Percentiles rank a stretch among this genome's conserved stretches.
phyloP scores from a whole-genome alignment of 2,888 invertebrate genomes.

The Gonocerus acuteangulatus region DNA sequence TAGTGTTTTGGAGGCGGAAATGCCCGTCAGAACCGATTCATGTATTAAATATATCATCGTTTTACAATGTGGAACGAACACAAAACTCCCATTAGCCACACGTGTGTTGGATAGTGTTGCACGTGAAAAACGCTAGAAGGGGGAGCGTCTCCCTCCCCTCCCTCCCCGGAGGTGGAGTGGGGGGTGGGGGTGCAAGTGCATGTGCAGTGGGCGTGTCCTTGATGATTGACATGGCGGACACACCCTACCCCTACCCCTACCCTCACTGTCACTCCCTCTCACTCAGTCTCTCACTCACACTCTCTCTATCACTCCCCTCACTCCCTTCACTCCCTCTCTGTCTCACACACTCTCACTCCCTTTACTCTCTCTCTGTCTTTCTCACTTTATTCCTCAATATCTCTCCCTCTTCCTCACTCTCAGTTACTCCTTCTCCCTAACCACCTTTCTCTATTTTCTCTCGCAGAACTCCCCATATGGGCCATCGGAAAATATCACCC shows the following conservation, averaged over 20 bases:
- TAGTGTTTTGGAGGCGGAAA: no score
- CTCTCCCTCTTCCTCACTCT: background rate
- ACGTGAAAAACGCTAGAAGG: no score
- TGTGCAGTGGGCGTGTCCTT: slow-evolving; percentile 30
- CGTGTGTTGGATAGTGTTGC: no score
- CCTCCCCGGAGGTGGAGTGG: background rate
- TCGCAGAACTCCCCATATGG: no score
- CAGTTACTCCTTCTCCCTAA: background rate
- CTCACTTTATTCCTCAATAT: background rate
- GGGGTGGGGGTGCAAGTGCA: slow-evolving; percentile 32
- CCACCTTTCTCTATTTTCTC: slow-evolving; percentile 22
- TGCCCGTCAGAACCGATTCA: no score
- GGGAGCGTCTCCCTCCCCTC: no score
- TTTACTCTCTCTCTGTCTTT: background rate
- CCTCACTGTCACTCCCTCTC: background rate
- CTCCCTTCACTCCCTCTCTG: background rate
- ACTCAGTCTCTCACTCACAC: slow-evolving; percentile 4
- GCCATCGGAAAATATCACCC: slow-evolving; percentile 29
- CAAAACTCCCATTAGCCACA: no score
- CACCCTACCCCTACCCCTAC: slow-evolving; percentile 19
- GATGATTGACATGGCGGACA: slow-evolving; percentile 33
- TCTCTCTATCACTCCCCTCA: background rate
- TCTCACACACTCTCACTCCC: background rate
- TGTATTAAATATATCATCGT: no score
- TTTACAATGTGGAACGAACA: no score